Conservation (phyloP, 2,113 vertebrate genomes). For the Hippocampus abdominalis region DNA sequence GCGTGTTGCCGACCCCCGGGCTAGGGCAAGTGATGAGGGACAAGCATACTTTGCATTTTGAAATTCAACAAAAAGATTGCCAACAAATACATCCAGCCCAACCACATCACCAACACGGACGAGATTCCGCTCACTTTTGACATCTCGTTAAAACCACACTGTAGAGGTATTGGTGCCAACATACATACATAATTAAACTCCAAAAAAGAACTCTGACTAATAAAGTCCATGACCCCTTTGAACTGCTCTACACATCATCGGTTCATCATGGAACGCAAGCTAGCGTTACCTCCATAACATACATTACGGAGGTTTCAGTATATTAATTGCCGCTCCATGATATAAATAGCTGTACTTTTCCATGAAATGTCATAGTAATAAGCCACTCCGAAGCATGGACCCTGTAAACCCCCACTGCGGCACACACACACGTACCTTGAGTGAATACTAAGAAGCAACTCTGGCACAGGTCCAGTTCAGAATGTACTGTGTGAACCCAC, state of each 20-base stretch:
- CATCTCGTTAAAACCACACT: no score
- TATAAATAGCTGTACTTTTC: slow-evolving; percentile 68
- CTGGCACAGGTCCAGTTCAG: slow-evolving; percentile 67
- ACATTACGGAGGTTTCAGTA: slow-evolving; percentile 34
- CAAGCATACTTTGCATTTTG: no score
- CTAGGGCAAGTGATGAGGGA: no score
- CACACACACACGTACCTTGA: slow-evolving; percentile 71
- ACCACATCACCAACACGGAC: no score
- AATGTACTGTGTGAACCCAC: slow-evolving; percentile 67
- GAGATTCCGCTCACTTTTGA: no score
- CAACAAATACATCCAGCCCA: no score
- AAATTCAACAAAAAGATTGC: no score
- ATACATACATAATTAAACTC: slow-evolving; percentile 14
- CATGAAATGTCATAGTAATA: slow-evolving; percentile 71
- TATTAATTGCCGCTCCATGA: slow-evolving; percentile 56
- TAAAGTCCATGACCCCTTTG: slow-evolving; percentile 8
- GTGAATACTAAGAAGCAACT: slow-evolving; percentile 73
- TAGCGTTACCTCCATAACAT: slow-evolving; percentile 32
- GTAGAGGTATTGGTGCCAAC: not conserved
- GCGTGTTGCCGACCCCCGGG: no score
- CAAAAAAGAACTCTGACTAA: not conserved
- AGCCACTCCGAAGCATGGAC: slow-evolving; percentile 68
- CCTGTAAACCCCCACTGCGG: slow-evolving; percentile 70
- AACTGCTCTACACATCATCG: slow-evolving; percentile 20
- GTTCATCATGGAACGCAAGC: slow-evolving; percentile 14